These are phyloP conservation scores for Orycteropus afer DNA, from an alignment of 2,113 vertebrate genomes.

Conservation along the genomic window DNA sequence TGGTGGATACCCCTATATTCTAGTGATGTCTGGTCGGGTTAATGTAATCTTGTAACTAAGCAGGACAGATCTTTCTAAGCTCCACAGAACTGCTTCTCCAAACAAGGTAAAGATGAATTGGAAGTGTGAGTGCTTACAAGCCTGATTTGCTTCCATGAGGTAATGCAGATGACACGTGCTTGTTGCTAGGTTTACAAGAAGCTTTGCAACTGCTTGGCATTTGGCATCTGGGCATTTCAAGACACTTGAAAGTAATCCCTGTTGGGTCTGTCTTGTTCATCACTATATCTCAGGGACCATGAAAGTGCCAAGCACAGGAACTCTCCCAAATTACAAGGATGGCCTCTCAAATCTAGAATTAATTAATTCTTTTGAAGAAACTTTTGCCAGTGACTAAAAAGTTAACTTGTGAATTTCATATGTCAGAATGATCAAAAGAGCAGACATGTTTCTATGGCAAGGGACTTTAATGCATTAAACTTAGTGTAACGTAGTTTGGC, in stretches of 20 bases:
- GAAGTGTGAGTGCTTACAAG: slow-evolving; percentile 23
- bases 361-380: not conserved
- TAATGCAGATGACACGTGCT: not conserved
- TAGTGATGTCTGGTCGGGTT: not conserved
- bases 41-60: not conserved
- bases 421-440: slow-evolving; percentile 17
- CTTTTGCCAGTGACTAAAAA: not conserved
- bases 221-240: not conserved
- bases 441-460: not conserved
- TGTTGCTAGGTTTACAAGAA: not conserved
- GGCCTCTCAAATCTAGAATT: not conserved
- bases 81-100: not conserved
- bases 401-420: not conserved
- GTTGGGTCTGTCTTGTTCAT: not conserved
- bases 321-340: not conserved
- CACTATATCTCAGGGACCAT: not conserved
- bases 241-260: slow-evolving; percentile 7
- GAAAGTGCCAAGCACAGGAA: not conserved
- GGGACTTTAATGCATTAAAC: not conserved
- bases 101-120: slow-evolving; percentile 42
- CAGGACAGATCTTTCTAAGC: not conserved
- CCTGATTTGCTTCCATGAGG: not conserved
- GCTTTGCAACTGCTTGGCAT: not conserved
- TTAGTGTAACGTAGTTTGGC: not conserved
- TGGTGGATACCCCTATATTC: not conserved